phyloP scores from a whole-genome alignment of 2,888 invertebrate species.

The Thecocarcelia acutangulata region DNA sequence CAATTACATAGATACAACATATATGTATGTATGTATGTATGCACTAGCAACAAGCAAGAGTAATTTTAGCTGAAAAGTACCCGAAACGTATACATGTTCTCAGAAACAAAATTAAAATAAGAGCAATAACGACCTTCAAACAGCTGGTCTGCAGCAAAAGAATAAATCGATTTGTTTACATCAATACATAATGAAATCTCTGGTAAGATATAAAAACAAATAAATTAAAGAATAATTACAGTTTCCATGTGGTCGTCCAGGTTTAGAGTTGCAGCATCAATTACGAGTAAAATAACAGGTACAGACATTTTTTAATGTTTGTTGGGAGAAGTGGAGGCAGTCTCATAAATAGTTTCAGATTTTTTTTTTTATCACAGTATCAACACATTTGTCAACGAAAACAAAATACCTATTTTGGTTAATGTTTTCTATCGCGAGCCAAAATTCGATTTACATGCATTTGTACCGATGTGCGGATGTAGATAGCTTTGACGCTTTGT shows the following conservation, averaged over 20 bases:
- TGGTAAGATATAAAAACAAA: neutral
- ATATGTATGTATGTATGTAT: too few relatives aligned
- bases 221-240: conserved; percentile 73
- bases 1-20: too few relatives aligned
- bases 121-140: too few relatives aligned
- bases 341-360: neutral
- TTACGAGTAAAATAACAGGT: conserved; percentile 75
- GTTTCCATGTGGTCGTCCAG: conserved; percentile 77
- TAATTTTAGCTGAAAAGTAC: too few relatives aligned
- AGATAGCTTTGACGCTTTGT: neutral
- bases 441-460: conserved; percentile 11
- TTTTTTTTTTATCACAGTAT: conserved; percentile 9
- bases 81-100: too few relatives aligned
- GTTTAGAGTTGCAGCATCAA: conserved; percentile 71
- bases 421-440: conserved; percentile 1
- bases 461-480: conserved; percentile 4
- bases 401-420: too few relatives aligned
- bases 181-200: too few relatives aligned
- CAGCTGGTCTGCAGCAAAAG: neutral
- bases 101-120: too few relatives aligned
- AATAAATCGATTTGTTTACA: neutral
- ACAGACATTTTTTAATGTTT: conserved; percentile 74
- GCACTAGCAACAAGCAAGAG: too few relatives aligned
- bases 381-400: neutral
- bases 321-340: neutral